A percentile compares a stretch with the other conserved stretches of the same genome.
These are phyloP conservation scores for Panopea generosa DNA, from an alignment of 2,888 invertebrate genomes.

Conservation along the genomic window DNA sequence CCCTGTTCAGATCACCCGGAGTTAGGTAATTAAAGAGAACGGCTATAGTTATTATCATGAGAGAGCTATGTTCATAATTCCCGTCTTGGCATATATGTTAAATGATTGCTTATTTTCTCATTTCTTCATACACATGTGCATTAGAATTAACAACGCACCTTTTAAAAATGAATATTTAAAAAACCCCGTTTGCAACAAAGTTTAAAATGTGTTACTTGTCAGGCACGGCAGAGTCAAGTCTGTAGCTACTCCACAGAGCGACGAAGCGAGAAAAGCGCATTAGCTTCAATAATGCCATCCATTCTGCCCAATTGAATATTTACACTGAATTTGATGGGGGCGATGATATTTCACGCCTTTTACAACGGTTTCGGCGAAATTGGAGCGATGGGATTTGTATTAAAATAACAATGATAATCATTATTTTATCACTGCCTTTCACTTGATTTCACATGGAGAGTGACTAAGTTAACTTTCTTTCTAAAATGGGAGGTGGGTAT, in stretches of 20 bases:
- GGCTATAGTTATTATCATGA: too few species aligned
- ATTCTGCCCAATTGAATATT: conserved; percentile 50
- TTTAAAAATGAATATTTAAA: too few species aligned
- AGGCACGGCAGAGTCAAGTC: conserved; percentile 30
- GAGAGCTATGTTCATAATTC: too few species aligned
- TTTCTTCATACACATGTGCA: too few species aligned
- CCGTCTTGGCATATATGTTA: too few species aligned
- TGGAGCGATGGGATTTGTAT: conserved; percentile 43
- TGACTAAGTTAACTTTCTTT: conserved; percentile 1
- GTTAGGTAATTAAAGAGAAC: too few species aligned
- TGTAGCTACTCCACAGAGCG: conserved; percentile 35
- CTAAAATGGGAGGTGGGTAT: too few species aligned
- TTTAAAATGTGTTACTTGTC: conserved; percentile 19
- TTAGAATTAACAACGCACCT: too few species aligned
- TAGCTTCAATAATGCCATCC: conserved; percentile 38
- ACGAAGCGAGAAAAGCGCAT: conserved; percentile 40
- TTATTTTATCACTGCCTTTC: conserved; percentile 40
- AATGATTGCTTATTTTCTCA: too few species aligned
- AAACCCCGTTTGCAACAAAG: background rate
- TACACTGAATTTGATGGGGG: conserved; percentile 34
- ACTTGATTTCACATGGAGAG: conserved; percentile 37
- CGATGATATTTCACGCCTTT: conserved; percentile 53
- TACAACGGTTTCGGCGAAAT: conserved; percentile 33
- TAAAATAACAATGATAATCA: conserved; percentile 28
- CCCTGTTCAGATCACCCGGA: too few species aligned